A percentile compares a stretch with the other conserved stretches of the same genome.
phyloP scores from a whole-genome alignment of 2,888 invertebrate genomes.

The Meliscaeva auricollis region DNA sequence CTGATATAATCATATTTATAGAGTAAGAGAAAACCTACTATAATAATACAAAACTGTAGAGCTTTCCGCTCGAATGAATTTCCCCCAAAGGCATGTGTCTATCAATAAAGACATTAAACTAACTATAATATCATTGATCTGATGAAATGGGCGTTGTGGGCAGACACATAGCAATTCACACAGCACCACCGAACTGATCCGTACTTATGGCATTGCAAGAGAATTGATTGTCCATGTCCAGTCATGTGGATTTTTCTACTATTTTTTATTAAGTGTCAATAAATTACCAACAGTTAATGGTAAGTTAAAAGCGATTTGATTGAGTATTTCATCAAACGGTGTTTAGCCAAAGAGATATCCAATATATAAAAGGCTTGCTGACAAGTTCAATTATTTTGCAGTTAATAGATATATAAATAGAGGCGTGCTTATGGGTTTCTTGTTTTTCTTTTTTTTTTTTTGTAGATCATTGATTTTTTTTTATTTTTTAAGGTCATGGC shows the following conservation, averaged over 20 bases:
- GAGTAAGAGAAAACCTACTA: neutral
- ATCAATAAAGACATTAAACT: conserved; percentile 43
- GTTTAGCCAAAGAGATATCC: conserved; percentile 48
- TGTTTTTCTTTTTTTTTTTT: conserved; percentile 13
- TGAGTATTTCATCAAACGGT: conserved; percentile 62
- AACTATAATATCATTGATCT: conserved; percentile 41
- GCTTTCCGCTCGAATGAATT: conserved; percentile 49
- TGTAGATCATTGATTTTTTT: conserved; percentile 7
- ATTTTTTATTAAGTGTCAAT: conserved; percentile 50
- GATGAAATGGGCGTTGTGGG: conserved; percentile 64
- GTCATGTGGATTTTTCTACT: conserved; percentile 31
- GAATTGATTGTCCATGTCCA: conserved; percentile 52
- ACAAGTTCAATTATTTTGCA: conserved; percentile 57
- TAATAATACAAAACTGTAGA: neutral
- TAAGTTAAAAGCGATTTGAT: conserved; percentile 49
- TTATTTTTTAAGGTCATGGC: conserved; percentile 43
- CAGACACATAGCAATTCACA: conserved; percentile 36
- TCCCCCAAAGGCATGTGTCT: conserved; percentile 42
- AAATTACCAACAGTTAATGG: conserved; percentile 60
- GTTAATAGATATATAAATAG: conserved; percentile 40
- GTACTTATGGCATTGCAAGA: neutral
- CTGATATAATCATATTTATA: no score
- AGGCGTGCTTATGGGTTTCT: neutral
- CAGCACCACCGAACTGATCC: neutral
- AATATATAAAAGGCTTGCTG: conserved; percentile 37